Conservation (phyloP, 2,113 vertebrate genomes). For the Lanius collurio region DNA sequence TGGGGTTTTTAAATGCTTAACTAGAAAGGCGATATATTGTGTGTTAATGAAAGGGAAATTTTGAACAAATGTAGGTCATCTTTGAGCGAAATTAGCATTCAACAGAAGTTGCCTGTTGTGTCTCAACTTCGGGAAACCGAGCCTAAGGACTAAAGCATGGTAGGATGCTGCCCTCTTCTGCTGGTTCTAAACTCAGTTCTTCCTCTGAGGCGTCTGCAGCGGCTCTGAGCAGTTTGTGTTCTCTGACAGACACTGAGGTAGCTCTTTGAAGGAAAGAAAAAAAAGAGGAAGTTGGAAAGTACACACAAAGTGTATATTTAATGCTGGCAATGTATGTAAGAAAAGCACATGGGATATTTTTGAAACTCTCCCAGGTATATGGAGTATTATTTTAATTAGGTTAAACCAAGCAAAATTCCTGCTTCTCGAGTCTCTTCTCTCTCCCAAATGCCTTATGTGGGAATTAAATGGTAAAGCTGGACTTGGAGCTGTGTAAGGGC, state of each 20-base stretch:
- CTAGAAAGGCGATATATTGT: constrained; percentile 14
- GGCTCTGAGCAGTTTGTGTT: neutral
- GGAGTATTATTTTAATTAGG: neutral
- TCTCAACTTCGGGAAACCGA: neutral
- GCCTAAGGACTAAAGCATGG: neutral
- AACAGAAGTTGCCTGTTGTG: neutral
- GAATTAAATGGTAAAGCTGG: neutral
- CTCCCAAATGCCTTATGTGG: neutral
- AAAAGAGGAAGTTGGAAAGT: neutral
- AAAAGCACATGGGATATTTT: neutral
- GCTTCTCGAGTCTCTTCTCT: neutral
- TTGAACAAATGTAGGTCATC: constrained; percentile 52
- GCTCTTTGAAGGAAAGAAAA: neutral
- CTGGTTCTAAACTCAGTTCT: neutral
- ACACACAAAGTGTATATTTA: neutral
- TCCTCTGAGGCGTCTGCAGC: neutral
- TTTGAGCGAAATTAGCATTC: constrained; percentile 53
- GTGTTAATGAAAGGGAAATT: constrained; percentile 3
- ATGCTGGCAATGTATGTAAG: neutral
- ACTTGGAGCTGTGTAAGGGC: neutral
- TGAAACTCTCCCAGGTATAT: neutral
- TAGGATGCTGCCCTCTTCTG: constrained; percentile 71
- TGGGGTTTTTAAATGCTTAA: neutral
- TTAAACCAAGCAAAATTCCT: neutral
- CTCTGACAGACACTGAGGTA: neutral